These are phyloP conservation scores for Molossus alvarezi DNA, from an alignment of 2,797 vertebrate genomes.

Conservation along the genomic window DNA sequence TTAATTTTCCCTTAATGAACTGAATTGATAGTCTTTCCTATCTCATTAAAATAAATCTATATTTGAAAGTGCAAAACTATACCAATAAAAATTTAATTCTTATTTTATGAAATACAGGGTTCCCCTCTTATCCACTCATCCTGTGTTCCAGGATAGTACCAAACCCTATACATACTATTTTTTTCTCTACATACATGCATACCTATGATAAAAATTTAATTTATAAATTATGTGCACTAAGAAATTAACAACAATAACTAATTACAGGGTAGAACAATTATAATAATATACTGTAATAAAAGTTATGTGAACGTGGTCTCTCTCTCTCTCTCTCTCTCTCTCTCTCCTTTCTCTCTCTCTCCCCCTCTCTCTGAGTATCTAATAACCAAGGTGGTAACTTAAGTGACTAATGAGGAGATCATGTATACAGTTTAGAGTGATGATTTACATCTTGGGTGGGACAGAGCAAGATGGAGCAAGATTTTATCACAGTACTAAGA, in stretches of 20 bases:
- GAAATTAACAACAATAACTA: neutral
- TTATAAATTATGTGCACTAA: neutral
- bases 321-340: neutral
- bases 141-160: neutral
- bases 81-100: conserved; percentile 35
- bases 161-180: neutral
- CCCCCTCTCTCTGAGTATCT: neutral
- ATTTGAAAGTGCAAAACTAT: conserved; percentile 60
- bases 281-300: neutral
- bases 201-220: neutral
- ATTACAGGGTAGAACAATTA: neutral
- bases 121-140: neutral
- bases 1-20: conserved; percentile 54
- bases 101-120: conserved; percentile 14
- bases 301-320: neutral
- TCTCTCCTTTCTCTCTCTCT: neutral
- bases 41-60: conserved; percentile 52
- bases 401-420: neutral
- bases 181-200: neutral
- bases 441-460: neutral
- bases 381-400: neutral
- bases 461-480: neutral
- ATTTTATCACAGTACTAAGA: neutral
- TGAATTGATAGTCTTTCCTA: conserved; percentile 12
- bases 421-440: neutral